Evolutionary conservation across 2,797 vertebrate genomes (phyloP).

Genomic region (Rachycentron canadum): DNA sequence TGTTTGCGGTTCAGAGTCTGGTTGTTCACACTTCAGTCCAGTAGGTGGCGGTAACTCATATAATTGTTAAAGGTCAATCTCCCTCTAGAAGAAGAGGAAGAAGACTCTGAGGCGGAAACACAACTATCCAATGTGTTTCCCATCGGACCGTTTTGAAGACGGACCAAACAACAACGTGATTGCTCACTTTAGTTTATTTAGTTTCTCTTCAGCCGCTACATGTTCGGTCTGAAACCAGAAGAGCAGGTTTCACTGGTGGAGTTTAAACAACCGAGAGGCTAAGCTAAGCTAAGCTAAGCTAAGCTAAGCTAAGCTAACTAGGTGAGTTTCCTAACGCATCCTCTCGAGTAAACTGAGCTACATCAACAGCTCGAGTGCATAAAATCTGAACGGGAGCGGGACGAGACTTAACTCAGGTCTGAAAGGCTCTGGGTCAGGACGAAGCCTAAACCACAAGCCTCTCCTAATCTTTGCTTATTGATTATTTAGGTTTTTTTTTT

Average conservation of each 20-base stretch:
- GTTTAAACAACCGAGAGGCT: neutral
- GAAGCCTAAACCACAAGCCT: neutral
- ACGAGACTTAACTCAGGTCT: neutral
- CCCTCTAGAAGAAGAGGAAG: too few species aligned
- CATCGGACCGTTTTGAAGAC: slow-evolving; percentile 16
- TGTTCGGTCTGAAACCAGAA: too few species aligned
- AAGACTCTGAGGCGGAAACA: neutral
- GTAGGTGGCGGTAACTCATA: too few species aligned
- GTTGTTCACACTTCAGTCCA: too few species aligned
- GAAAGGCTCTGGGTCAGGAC: neutral
- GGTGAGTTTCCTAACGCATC: slow-evolving; percentile 4
- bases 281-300: neutral
- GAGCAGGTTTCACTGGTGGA: neutral
- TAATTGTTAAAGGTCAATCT: too few species aligned
- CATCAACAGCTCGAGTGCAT: neutral
- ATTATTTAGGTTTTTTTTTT: too few species aligned
- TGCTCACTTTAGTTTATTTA: neutral
- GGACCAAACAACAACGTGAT: slow-evolving; percentile 9
- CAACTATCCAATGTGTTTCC: neutral
- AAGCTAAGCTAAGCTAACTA: slow-evolving; percentile 4
- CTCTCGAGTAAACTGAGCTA: neutral
- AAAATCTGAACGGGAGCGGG: neutral
- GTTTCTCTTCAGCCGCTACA: too few species aligned
- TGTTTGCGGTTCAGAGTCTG: too few species aligned
- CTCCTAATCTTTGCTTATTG: neutral